phyloP scores from a whole-genome alignment of 2,797 vertebrate genomes.

The Caiman crocodilus region DNA sequence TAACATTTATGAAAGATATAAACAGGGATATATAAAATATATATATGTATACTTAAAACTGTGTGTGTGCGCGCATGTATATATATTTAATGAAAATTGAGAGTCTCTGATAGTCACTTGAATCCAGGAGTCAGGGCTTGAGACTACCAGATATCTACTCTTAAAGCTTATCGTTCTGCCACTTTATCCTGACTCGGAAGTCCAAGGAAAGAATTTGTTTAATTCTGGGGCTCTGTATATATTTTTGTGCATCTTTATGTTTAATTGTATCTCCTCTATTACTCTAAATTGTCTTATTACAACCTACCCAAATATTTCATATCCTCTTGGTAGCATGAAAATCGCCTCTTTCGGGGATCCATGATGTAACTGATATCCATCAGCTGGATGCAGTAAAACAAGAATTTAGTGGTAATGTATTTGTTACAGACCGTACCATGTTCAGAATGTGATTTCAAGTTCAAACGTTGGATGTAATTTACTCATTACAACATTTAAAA shows the following conservation, averaged over 20 bases:
- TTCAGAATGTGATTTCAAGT: constrained; percentile 30
- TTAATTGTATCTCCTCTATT: background rate
- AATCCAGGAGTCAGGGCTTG: constrained; percentile 36
- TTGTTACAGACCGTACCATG: background rate
- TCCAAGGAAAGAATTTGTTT: background rate
- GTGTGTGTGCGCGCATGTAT: background rate
- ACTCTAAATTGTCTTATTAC: background rate
- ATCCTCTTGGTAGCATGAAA: background rate
- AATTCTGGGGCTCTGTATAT: background rate
- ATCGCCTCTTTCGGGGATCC: background rate
- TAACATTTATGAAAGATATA: background rate
- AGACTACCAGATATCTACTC: background rate
- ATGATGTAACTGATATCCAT: background rate
- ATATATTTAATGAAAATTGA: background rate
- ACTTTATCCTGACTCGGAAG: background rate
- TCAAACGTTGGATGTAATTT: constrained; percentile 57
- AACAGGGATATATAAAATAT: too few species aligned
- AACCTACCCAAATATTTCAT: background rate
- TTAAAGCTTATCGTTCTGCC: background rate
- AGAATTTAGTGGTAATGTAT: constrained; percentile 9
- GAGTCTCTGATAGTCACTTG: constrained; percentile 24
- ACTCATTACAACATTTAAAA: constrained; percentile 62
- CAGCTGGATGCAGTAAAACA: background rate
- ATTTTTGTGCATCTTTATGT: background rate
- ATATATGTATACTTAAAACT: too few species aligned